These are phyloP conservation scores for Stichodactyla mertensii DNA, from an alignment of 64 coral and sea anemone genomes.

Conservation along the genomic window DNA sequence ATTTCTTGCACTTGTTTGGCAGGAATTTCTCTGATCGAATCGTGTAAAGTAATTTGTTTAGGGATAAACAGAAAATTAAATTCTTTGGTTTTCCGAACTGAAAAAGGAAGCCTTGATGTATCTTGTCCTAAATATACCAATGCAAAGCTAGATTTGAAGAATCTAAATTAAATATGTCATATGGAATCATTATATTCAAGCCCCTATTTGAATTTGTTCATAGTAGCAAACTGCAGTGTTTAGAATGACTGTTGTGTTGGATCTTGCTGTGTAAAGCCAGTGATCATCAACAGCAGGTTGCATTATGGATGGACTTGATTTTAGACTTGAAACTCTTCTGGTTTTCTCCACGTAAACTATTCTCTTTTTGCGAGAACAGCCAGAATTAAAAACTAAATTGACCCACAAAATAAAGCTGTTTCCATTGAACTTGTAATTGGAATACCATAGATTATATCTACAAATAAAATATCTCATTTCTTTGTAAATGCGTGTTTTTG, in stretches of 20 bases:
- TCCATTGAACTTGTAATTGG: not conserved
- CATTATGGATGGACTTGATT: not conserved
- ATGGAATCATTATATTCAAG: not conserved
- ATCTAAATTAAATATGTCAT: not conserved
- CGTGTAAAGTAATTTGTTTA: not conserved
- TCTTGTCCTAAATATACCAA: not conserved
- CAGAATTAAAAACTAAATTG: not conserved
- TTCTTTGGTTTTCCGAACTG: not conserved
- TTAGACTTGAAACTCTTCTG: not conserved
- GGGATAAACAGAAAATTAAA: not conserved
- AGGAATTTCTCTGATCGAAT: not conserved
- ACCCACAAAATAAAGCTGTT: not conserved
- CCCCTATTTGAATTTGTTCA: not conserved
- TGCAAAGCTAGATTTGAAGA: not conserved
- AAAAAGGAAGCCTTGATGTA: not conserved
- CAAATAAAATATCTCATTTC: constrained; percentile 10
- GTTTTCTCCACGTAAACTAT: not conserved
- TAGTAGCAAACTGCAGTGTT: not conserved
- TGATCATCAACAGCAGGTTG: not conserved
- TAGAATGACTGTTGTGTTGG: not conserved
- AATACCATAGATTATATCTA: constrained; percentile 4
- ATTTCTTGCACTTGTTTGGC: not conserved
- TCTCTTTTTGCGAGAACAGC: constrained; percentile 5
- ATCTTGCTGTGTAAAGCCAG: not conserved
- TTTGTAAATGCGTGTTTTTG: not conserved